Base-by-base conservation (phyloP, 2,888 invertebrate genomes). In the Caenorhabditis becei region DNA sequence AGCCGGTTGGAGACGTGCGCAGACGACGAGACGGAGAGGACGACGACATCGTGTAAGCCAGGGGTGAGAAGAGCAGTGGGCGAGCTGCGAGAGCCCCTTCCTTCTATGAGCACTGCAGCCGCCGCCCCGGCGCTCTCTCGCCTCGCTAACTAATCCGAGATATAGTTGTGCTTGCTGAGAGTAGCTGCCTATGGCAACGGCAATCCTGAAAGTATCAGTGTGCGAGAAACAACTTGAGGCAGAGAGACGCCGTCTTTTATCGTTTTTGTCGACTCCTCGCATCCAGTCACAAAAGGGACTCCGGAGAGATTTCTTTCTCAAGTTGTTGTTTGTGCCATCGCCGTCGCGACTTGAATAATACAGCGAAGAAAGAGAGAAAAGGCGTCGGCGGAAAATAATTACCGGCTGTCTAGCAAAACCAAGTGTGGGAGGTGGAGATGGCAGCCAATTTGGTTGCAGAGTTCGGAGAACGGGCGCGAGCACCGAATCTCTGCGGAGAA, bases 41-140 rank as follows among this genome's bases (percentile, higher is more conserved):
- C 72, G 63, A 56, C 75, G 75, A 66, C 75, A 61, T 75, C 75
- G 54, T 75, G 75, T 66, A 75, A 75, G 75, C 61, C 54, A 59
- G 56, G 75, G 75, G 75, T 75, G 75, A 75, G 75, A 75, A 75
- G 66, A 75, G 75, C 56, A 32, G 24, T 10, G 44, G 63, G 70
- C 37, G 59, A 72, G 71, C 63, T 56, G 71, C 53, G 71, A 47
- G 71, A 41, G 41, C 63, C 41, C 71, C 14, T 35, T 63, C 53
- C 56, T 63, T 72, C 63, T 62, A 63, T 54, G 71, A 72, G 71
- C 62, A 62, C 70, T 62, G 26, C 47, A 32, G 44, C 44, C 24
- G 37, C 16, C 51, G 56, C 32, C 58, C 35, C 58, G 28, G 3
- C 58, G 35, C 61, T 63, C 63, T 63, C 72, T 23, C 41, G 20